phyloP scores from a whole-genome alignment of 2,797 vertebrate species.

The Karalla daura region DNA sequence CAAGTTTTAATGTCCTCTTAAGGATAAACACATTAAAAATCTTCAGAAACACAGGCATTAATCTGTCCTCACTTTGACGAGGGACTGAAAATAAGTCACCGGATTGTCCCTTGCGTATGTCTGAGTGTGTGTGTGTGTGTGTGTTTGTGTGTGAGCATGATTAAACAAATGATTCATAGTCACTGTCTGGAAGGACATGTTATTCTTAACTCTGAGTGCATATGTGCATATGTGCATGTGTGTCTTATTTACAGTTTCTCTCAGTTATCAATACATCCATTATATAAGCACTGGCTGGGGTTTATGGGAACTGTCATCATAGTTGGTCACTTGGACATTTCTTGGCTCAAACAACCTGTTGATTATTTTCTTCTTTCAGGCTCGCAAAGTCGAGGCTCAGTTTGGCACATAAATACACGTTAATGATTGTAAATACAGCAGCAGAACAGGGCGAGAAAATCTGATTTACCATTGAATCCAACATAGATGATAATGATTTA shows the following conservation, averaged over 20 bases:
- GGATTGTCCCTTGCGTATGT: slow-evolving; percentile 11
- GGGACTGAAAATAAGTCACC: slow-evolving; percentile 27
- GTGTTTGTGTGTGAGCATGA: slow-evolving; percentile 33
- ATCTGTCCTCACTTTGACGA: slow-evolving; percentile 41
- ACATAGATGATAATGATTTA: neutral
- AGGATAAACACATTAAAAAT: slow-evolving; percentile 42
- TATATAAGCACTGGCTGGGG: slow-evolving; percentile 47
- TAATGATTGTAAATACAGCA: slow-evolving; percentile 14
- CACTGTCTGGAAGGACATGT: slow-evolving; percentile 56
- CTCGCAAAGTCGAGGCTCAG: neutral
- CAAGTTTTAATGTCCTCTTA: slow-evolving; percentile 27
- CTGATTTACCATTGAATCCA: neutral
- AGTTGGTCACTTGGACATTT: slow-evolving; percentile 56
- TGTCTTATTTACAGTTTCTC: slow-evolving; percentile 44
- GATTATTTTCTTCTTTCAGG: slow-evolving; percentile 19
- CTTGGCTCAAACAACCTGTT: slow-evolving; percentile 57
- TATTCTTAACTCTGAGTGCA: slow-evolving; percentile 35
- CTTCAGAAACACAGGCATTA: slow-evolving; percentile 32
- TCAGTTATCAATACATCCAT: slow-evolving; percentile 60
- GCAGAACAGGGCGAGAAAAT: neutral
- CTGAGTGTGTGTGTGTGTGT: neutral
- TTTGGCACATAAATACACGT: slow-evolving; percentile 14
- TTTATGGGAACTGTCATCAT: slow-evolving; percentile 58
- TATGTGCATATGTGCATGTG: slow-evolving; percentile 1
- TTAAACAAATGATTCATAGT: slow-evolving; percentile 56